Base-by-base conservation (phyloP, 2,113 vertebrate genomes). In the Anguilla japonica region DNA sequence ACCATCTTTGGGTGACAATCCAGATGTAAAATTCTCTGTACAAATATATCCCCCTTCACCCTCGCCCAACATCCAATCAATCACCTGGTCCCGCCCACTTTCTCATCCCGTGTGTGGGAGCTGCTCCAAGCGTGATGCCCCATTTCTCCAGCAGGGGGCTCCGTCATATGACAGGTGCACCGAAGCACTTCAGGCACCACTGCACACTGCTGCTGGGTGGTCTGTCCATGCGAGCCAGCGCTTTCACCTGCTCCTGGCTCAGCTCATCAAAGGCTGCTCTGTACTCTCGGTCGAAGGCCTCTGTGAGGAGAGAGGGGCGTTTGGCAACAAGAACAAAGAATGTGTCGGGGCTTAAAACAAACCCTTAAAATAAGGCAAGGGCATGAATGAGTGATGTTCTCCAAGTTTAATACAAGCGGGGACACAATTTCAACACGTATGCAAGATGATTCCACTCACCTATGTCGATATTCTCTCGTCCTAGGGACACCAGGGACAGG, bases 281-380 rank as follows among this genome's bases (percentile, higher is more conserved):
- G 94, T 99, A 99, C 93, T 99, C 97, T 26, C 96, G 96, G 92
- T 99, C 98, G 90, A 98, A 99, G 88, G 97, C 98, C 96, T 99
- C 98, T 99, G 95, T 87, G 95, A 94, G 0, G 39, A 60, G 82
- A 83, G 29, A 53, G 85, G 83, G 41, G 11, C 41, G 20, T 81
- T 81, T 81, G 41, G 43, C 40, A 81, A 15, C 15, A 18, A 78
- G 11, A 50, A 15, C 20, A 84, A 15, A 75, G 63, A 75, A 83
- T 9, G 50, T 78, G 43, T 26, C 41, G 41, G 39, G n/a, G 2
- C n/a, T 20, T 46, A 43, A 34, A 2, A 40, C 26, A 11, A 26
- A 29, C n/a, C 46, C 53, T 39, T 43, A 53, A n/a, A 15, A 46
- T 7, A 7, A 41, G 34, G 39, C 0, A 46, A 82, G 18, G 16